These are phyloP conservation scores for Sebastiscus tertius DNA, from an alignment of 2,797 vertebrate species.

Conservation along the genomic window DNA sequence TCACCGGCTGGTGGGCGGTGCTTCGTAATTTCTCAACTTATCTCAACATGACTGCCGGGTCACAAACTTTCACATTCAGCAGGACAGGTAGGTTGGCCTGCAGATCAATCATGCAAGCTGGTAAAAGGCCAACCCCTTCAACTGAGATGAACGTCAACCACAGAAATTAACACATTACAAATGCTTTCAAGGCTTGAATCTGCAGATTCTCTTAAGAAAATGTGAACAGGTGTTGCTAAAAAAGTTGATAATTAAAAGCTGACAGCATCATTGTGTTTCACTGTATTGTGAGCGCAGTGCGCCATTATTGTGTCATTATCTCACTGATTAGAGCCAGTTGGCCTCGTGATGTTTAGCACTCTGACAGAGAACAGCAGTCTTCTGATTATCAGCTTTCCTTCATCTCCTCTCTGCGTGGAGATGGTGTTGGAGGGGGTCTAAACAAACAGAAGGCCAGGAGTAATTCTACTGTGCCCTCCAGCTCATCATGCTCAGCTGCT, in stretches of 20 bases:
- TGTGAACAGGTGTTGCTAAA: neutral
- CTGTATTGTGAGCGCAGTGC: neutral
- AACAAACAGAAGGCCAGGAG: constrained; percentile 37
- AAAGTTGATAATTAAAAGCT: neutral
- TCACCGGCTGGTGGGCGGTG: too few species aligned
- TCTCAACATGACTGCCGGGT: too few species aligned
- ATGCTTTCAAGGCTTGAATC: neutral
- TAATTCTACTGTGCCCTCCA: constrained; percentile 43
- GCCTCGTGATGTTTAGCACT: constrained; percentile 18
- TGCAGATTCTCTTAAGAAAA: neutral
- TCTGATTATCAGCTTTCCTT: constrained; percentile 42
- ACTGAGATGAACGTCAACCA: constrained; percentile 23
- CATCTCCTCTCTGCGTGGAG: constrained; percentile 26
- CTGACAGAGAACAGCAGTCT: constrained; percentile 35
- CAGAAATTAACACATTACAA: neutral
- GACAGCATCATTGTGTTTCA: neutral
- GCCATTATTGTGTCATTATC: constrained; percentile 13
- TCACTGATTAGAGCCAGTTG: constrained; percentile 44
- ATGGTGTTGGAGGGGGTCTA: constrained; percentile 34
- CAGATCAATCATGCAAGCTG: constrained; percentile 16
- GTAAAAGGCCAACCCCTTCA: neutral
- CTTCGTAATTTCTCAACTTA: too few species aligned
- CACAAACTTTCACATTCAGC: too few species aligned
- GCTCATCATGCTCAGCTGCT: constrained; percentile 36
- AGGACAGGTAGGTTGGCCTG: neutral